Evolutionary conservation across 2,888 invertebrate species (phyloP).

Genomic region (Tetanocera ferruginea): DNA sequence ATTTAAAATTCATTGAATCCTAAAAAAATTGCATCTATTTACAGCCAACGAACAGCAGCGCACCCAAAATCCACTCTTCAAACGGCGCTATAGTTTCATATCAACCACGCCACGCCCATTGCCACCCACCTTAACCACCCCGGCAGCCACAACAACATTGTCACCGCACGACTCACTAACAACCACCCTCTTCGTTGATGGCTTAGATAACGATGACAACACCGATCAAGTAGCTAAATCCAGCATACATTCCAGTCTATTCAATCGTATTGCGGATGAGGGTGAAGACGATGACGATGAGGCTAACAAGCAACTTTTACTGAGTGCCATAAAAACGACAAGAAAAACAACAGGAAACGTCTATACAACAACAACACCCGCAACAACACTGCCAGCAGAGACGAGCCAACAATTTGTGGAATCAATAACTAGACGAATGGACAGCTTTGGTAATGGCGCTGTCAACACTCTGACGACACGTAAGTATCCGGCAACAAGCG

Average conservation of each 20-base stretch:
- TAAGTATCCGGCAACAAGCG: constrained; percentile 45
- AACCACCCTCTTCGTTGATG: constrained; percentile 53
- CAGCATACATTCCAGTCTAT: constrained; percentile 65
- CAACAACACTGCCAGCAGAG: constrained; percentile 45
- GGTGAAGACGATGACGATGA: constrained; percentile 41
- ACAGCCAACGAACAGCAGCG: constrained; percentile 67
- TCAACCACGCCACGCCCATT: constrained; percentile 48
- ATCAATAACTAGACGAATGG: constrained; percentile 54
- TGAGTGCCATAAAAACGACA: constrained; percentile 53
- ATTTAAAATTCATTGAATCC: not conserved
- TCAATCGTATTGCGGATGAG: constrained; percentile 63
- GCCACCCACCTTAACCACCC: constrained; percentile 32
- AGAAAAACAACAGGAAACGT: constrained; percentile 50
- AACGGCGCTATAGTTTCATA: constrained; percentile 65
- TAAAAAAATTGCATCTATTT: constrained; percentile 7
- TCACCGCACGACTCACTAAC: constrained; percentile 47
- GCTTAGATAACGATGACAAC: constrained; percentile 54
- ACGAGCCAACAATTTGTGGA: constrained; percentile 46
- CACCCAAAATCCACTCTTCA: constrained; percentile 68
- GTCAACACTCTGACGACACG: constrained; percentile 37
- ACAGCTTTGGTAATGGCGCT: constrained; percentile 36
- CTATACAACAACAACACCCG: constrained; percentile 43
- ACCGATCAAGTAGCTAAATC: constrained; percentile 68
- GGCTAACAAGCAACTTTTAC: not conserved
- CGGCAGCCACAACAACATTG: constrained; percentile 36